A percentile compares a stretch with the other conserved stretches of the same genome.
Evolutionary conservation across 2,113 vertebrate genomes (phyloP).

Genomic region (Notechis scutatus): DNA sequence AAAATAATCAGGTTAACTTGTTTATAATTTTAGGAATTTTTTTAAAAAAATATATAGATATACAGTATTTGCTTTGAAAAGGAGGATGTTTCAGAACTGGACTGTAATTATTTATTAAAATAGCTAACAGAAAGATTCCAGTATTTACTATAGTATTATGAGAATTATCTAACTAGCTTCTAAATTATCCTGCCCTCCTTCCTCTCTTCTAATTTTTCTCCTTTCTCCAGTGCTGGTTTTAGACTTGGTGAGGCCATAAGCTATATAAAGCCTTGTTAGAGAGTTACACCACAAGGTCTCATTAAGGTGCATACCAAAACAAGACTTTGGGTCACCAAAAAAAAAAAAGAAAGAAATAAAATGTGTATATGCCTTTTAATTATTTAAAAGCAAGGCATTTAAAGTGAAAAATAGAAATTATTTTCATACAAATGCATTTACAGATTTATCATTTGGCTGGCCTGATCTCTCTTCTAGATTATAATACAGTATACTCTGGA

Average conservation of each 20-base stretch:
- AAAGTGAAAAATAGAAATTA: not conserved
- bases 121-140: not conserved
- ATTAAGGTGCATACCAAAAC: not conserved
- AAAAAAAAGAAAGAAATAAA: not conserved
- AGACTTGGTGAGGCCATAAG: not conserved
- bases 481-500: not conserved
- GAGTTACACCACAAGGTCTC: not conserved
- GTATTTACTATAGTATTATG: not conserved
- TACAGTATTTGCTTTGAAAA: not conserved
- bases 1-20: slow-evolving; percentile 9
- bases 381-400: not conserved
- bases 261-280: not conserved
- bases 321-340: not conserved
- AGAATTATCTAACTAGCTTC: not conserved
- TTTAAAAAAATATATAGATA: not conserved
- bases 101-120: not conserved
- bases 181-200: not conserved
- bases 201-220: not conserved
- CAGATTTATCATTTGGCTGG: not conserved
- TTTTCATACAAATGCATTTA: not conserved
- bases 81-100: not conserved
- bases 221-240: not conserved
- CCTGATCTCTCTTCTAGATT: not conserved
- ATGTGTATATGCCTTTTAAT: not conserved
- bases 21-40: not conserved